These are phyloP conservation scores for Congeria kusceri DNA, from an alignment of 2,888 invertebrate species.

Conservation along the genomic window DNA sequence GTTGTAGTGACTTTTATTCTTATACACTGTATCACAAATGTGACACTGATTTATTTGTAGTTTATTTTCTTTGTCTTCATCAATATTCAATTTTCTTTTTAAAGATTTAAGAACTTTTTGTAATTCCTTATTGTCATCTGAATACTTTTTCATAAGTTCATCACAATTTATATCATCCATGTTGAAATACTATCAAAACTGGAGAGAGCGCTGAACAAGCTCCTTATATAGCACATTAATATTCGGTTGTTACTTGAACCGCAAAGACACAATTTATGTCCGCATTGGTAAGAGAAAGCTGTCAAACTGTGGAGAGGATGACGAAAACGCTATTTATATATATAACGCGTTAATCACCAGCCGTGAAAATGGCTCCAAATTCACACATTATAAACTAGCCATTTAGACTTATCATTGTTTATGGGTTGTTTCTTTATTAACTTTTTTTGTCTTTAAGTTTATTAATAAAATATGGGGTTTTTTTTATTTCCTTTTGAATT, in stretches of 20 bases:
- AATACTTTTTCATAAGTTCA: constrained; percentile 3
- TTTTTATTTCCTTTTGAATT: neutral
- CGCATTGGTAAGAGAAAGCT: neutral
- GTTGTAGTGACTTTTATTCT: constrained; percentile 1
- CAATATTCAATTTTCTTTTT: constrained; percentile 28
- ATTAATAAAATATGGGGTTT: neutral
- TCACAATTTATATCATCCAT: constrained; percentile 24
- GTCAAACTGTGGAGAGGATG: neutral
- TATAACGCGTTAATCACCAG: no score
- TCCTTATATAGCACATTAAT: no score
- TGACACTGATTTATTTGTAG: constrained; percentile 23
- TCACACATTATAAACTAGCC: no score
- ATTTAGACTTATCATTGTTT: no score
- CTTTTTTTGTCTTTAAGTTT: no score
- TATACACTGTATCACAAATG: constrained; percentile 30
- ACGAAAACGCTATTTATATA: neutral
- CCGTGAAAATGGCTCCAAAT: no score
- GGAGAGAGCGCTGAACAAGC: no score
- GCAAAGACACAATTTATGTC: neutral
- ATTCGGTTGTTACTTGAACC: constrained; percentile 17
- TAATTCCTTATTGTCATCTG: constrained; percentile 14
- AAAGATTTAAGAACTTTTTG: constrained; percentile 21
- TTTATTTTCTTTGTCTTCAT: constrained; percentile 4
- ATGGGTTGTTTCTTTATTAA: no score
- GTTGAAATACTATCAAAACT: neutral